Evolutionary conservation across 2,797 vertebrate genomes (phyloP).

Genomic region (Malacoctenus gilli): DNA sequence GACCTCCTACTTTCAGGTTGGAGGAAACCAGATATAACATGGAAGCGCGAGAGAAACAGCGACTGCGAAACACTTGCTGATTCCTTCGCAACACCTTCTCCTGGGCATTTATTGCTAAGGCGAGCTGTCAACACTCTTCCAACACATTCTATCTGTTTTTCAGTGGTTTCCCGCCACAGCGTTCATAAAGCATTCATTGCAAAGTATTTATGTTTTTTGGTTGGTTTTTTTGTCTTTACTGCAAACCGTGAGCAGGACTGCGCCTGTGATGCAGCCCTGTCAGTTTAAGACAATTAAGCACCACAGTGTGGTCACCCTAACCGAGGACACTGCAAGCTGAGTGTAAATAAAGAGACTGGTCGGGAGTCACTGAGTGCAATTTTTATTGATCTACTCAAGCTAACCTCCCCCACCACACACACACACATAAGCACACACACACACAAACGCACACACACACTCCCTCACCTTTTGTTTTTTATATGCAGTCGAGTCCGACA

Average conservation of each 20-base stretch:
- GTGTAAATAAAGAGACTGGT: slow-evolving; percentile 67
- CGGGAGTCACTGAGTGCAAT: slow-evolving; percentile 58
- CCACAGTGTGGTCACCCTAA: slow-evolving; percentile 57
- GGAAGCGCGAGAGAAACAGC: neutral
- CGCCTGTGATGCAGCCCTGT: slow-evolving; percentile 14
- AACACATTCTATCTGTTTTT: neutral
- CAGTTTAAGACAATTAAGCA: slow-evolving; percentile 30
- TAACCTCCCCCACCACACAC: no score
- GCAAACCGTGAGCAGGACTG: neutral
- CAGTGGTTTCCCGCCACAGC: neutral
- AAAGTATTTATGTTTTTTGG: neutral
- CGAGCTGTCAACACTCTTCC: neutral
- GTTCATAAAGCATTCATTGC: neutral
- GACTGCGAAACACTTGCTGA: slow-evolving; percentile 4
- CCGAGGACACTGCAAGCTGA: slow-evolving; percentile 40
- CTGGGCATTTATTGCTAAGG: neutral
- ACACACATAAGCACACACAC: no score
- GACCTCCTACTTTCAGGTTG: slow-evolving; percentile 34
- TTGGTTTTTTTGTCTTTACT: slow-evolving; percentile 19
- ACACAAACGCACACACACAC: no score
- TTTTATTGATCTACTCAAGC: slow-evolving; percentile 66
- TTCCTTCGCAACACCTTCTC: slow-evolving; percentile 7
- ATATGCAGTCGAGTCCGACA: neutral
- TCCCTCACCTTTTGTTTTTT: neutral
- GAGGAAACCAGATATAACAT: slow-evolving; percentile 21